Evolutionary conservation across 1,140 invertebrate species (phyloP), one percentile per base, ranked within the genome.

Genomic region (Cotesia chilonis): DNA sequence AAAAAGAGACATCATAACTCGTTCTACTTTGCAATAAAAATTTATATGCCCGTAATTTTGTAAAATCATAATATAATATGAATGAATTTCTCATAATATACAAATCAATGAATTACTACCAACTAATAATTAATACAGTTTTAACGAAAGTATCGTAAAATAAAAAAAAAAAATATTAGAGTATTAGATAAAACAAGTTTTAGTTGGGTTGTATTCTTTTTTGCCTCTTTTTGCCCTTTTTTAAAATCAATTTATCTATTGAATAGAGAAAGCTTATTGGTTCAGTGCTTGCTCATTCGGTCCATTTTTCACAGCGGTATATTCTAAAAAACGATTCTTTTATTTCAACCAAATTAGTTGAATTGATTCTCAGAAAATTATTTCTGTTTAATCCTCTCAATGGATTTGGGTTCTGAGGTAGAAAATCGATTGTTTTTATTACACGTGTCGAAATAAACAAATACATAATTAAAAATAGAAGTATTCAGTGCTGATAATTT

Each of bases 41-140:
- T 76, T 60, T 72, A 74, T 73, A 73, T 73, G 73, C 74, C 76
- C 72, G 75, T 78, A 80, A 79, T 79, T 76, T 78, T 78, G 28
- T 47, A 10, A 47, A 80, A 79, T 76, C 72, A 28, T 28, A 28
- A 28, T 28, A 28, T 28, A 71, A 72, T 52, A 61, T 78, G 74
- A 82, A 83, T 85, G 84, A 85, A 84, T 84, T 84, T 84, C 85
- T 84, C 77, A 84, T 75, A 70, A 47, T 74, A 77, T 72, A 68
- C 66, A 41, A 73, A 66, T 59, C 61, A 9, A 76, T 76, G 77
- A 78, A 83, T 82, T 78, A 77, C 77, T 79, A 79, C 28, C 28
- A 28, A 28, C 28, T 28, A 28, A 28, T 28, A 28, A 80, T 81
- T 28, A 28, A 80, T 81, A 79, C 6, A 59, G 57, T 7, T 35